Conservation (phyloP, 2,113 vertebrate species). For the Colistium nudipinnis region DNA sequence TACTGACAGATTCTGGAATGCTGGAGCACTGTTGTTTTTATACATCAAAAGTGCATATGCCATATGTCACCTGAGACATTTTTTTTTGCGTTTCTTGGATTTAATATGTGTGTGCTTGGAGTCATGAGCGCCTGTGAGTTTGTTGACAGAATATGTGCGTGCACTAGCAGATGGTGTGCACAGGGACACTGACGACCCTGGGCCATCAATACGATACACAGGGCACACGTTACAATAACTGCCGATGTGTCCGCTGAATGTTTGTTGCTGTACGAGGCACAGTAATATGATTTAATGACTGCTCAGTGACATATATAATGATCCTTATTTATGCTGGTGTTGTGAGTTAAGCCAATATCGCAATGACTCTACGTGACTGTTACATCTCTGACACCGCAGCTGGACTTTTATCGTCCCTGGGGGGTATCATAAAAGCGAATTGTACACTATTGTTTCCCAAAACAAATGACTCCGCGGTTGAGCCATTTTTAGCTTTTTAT, state of each 20-base stretch:
- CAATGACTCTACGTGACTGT: background rate
- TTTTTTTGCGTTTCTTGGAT: too few relatives aligned
- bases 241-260: background rate
- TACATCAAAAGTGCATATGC: background rate
- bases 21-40: background rate
- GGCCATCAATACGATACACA: slow-evolving; percentile 42
- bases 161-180: slow-evolving; percentile 12
- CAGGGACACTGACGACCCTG: slow-evolving; percentile 2
- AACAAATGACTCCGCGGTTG: background rate
- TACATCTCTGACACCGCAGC: background rate
- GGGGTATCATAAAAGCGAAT: background rate
- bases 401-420: background rate
- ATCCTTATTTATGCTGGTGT: background rate
- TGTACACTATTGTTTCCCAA: background rate
- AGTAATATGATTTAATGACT: slow-evolving; percentile 1
- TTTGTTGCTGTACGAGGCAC: background rate
- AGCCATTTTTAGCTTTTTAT: background rate
- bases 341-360: background rate
- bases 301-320: background rate
- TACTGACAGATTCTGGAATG: background rate
- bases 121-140: slow-evolving; percentile 8
- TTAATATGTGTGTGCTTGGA: background rate
- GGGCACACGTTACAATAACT: slow-evolving; percentile 20
- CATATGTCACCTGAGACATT: background rate
- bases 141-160: slow-evolving; percentile 33